phyloP scores from a whole-genome alignment of 2,888 invertebrate species.

The Stegana nigrithorax region DNA sequence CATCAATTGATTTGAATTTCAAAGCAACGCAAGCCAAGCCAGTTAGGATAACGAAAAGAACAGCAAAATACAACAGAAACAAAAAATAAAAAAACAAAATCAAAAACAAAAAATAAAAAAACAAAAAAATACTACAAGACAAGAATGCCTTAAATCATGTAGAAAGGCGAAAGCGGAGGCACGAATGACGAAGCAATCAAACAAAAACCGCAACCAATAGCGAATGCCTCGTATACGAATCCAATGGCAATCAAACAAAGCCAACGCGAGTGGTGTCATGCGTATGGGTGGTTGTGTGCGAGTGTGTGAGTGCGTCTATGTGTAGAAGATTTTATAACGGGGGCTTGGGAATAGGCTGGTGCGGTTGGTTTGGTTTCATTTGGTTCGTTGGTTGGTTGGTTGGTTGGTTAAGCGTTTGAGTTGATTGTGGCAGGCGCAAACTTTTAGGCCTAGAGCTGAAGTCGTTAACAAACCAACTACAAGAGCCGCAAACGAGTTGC shows the following conservation, averaged over 20 bases:
- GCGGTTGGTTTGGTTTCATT: too few species aligned
- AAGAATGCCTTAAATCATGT: not conserved
- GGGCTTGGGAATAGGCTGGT: too few species aligned
- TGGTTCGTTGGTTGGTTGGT: too few species aligned
- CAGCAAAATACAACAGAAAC: not conserved
- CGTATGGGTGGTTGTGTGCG: not conserved
- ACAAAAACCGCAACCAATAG: constrained; percentile 30
- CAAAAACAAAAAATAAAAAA: not conserved
- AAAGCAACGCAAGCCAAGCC: constrained; percentile 45
- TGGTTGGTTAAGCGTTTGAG: not conserved
- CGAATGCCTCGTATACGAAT: constrained; percentile 35
- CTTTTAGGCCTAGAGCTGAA: not conserved
- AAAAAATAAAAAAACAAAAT: not conserved
- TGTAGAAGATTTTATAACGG: too few species aligned
- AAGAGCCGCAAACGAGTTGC: constrained; percentile 40
- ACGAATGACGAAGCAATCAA: not conserved
- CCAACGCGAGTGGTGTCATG: constrained; percentile 44
- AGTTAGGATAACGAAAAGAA: too few species aligned
- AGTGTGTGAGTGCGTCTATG: constrained; percentile 23
- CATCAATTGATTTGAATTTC: constrained; percentile 62
- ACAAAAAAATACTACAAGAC: not conserved
- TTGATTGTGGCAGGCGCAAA: not conserved
- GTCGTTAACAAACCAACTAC: constrained; percentile 59
- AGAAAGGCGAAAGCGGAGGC: not conserved
- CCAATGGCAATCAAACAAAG: constrained; percentile 52